These are phyloP conservation scores for Apotomis capreana DNA, from an alignment of 2,888 invertebrate species.

Conservation along the genomic window DNA sequence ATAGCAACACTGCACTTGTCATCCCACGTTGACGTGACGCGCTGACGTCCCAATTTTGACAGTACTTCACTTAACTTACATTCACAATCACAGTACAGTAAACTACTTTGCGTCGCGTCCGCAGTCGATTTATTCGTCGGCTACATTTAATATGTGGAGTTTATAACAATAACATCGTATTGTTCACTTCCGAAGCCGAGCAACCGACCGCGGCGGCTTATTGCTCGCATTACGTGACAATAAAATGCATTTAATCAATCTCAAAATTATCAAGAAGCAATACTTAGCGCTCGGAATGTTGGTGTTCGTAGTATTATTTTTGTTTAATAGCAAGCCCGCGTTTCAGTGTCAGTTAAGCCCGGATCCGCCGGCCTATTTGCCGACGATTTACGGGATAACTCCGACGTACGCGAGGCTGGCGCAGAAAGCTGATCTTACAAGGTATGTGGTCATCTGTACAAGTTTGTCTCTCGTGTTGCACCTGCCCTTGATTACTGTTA, in stretches of 20 bases:
- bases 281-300: slow-evolving; percentile 77
- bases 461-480: slow-evolving; percentile 56
- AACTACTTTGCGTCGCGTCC: slow-evolving; percentile 28
- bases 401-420: slow-evolving; percentile 94
- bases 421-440: slow-evolving; percentile 97
- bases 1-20: slow-evolving; percentile 15
- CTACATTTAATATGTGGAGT: slow-evolving; percentile 30
- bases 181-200: slow-evolving; percentile 17
- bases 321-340: slow-evolving; percentile 73
- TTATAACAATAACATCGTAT: slow-evolving; percentile 32
- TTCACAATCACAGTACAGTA: neutral
- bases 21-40: slow-evolving; percentile 22
- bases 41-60: slow-evolving; percentile 31
- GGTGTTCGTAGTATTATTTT: slow-evolving; percentile 73
- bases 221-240: slow-evolving; percentile 47
- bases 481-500: slow-evolving; percentile 65
- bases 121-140: slow-evolving; percentile 25
- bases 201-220: slow-evolving; percentile 41
- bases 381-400: slow-evolving; percentile 94
- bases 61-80: neutral
- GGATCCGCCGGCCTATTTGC: slow-evolving; percentile 73
- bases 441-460: slow-evolving; percentile 73
- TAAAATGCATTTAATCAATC: slow-evolving; percentile 76
- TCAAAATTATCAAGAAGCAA: slow-evolving; percentile 71
- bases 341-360: slow-evolving; percentile 75